Conservation (phyloP, 2,797 vertebrate genomes). For the Anableps anableps region DNA sequence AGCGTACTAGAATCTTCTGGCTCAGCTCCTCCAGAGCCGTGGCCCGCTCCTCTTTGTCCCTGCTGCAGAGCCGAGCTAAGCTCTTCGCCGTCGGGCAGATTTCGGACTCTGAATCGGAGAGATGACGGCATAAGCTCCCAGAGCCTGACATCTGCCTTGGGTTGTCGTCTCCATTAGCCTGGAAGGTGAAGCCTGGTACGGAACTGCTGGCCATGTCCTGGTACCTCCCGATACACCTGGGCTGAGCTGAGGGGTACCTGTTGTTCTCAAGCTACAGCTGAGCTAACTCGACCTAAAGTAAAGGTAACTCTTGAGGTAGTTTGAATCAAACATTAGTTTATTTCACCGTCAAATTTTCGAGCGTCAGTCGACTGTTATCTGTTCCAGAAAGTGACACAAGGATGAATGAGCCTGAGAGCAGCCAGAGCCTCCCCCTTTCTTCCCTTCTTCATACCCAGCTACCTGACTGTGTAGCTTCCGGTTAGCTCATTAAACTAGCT, state of each 20-base stretch:
- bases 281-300: conserved; percentile 22
- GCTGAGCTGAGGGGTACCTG: not conserved
- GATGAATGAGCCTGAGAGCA: not conserved
- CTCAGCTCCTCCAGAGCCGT: conserved; percentile 74
- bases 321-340: not conserved
- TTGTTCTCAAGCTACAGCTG: conserved; percentile 21
- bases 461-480: not conserved
- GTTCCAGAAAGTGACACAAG: conserved; percentile 32
- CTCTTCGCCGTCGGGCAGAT: conserved; percentile 41
- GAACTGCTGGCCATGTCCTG: conserved; percentile 52
- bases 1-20: conserved; percentile 50
- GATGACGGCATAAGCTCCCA: conserved; percentile 17
- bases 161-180: conserved; percentile 34
- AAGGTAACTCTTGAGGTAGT: conserved; percentile 1
- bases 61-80: conserved; percentile 72
- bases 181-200: conserved; percentile 6
- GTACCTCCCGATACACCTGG: conserved; percentile 10
- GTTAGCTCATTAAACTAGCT: conserved; percentile 47
- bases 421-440: not conserved
- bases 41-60: conserved; percentile 69
- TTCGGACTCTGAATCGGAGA: conserved; percentile 58
- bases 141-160: conserved; percentile 15
- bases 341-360: not conserved
- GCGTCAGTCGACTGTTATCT: not conserved
- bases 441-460: not conserved